These are phyloP conservation scores for Aeoliscus strigatus DNA, from an alignment of 2,797 vertebrate species.

Conservation along the genomic window DNA sequence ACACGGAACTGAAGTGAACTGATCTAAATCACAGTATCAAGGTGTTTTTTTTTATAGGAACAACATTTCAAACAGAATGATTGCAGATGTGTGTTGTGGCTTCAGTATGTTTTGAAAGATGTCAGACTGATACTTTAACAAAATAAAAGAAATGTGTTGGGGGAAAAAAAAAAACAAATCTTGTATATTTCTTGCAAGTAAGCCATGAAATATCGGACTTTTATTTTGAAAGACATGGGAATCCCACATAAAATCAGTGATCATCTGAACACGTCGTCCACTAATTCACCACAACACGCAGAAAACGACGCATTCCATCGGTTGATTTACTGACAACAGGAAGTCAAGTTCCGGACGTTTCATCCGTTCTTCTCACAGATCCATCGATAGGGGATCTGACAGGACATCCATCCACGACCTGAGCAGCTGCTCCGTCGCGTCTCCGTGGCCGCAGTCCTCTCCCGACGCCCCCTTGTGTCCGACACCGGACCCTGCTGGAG, in stretches of 20 bases:
- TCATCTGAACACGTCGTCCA: background rate
- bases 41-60: no score
- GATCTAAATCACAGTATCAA: no score
- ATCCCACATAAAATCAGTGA: no score
- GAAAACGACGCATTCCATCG: background rate
- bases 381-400: conserved; percentile 37
- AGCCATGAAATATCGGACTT: background rate
- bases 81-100: no score
- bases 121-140: no score
- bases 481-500: conserved; percentile 49
- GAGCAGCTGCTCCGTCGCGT: conserved; percentile 13
- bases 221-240: background rate
- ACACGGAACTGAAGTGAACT: no score
- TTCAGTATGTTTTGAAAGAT: no score
- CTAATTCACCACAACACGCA: background rate
- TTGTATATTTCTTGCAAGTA: background rate
- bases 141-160: no score
- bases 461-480: conserved; percentile 40
- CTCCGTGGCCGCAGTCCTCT: conserved; percentile 56
- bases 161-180: no score
- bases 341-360: background rate
- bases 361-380: conserved; percentile 52
- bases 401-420: conserved; percentile 57
- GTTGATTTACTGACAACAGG: conserved; percentile 5
- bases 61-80: no score